Base-by-base conservation (phyloP, 2,888 invertebrate species). In the Phasia obesa region DNA sequence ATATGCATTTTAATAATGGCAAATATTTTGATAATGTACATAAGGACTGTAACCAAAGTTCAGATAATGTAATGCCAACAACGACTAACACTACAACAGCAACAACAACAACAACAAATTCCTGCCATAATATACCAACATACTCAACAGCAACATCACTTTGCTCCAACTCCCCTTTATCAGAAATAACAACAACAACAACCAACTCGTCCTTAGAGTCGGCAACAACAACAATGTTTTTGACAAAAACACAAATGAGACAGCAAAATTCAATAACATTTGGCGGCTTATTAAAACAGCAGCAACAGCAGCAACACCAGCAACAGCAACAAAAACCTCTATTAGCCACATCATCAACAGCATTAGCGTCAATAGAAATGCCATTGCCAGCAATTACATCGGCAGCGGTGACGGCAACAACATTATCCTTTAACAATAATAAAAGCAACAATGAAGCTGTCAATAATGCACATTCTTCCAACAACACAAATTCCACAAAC, bases 261-360 rank as follows among this genome's bases (percentile, higher is more conserved):
- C 73, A 73, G 60, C 73, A 80, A 62, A 69, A 73, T 70, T 73
- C 76, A 53, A 84, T 73, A 70, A 55, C 57, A 19, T 62, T 75
- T 65, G 65, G 75, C 25, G 62, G 81, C 77, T 51, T 71, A 79
- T 57, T 76, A 60, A 64, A 51, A 31, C 53, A 53, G 13, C 65
- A 44, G 13, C 74, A 35, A 17, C 49, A 31, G 38, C 49, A 25
- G 11, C 55, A 64, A 9, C 74, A 49, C 5, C 69, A 69, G 9
- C 55, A 15, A 4, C 55, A 55, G 7, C 55, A 69, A 49, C 23
- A 51, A 35, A 15, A 42, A 42, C 51, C 31, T 42, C 23, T 49
- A 80, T 42, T 62, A 57, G 38, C 70, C 23, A 25, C 81, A 51
- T 35, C 47, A 65, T 23, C 76, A 64, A 17, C 74, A 25, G 21